Conservation (phyloP, 2,797 vertebrate species). For the Pteronotus mesoamericanus region DNA sequence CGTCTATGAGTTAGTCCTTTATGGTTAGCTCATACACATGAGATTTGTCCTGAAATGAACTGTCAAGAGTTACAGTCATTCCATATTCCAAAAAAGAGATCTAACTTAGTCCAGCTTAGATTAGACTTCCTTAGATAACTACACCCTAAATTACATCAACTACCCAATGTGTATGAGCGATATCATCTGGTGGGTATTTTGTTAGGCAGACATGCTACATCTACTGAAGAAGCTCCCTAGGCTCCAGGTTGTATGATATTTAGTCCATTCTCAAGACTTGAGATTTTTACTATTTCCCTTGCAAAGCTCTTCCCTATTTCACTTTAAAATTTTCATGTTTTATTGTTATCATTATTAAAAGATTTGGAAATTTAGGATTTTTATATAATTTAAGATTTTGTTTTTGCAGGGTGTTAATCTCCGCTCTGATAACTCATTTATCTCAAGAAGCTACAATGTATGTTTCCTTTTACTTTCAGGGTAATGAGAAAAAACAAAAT, state of each 20-base stretch:
- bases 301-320: not conserved
- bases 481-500: conserved; percentile 94
- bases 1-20: not conserved
- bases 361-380: not conserved
- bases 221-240: not conserved
- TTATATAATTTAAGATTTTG: not conserved
- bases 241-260: not conserved
- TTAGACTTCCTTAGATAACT: not conserved
- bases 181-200: rapidly evolving
- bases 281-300: not conserved
- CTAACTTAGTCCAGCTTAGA: not conserved
- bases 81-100: not conserved
- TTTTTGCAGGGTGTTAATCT: not conserved
- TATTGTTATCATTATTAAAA: not conserved
- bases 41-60: not conserved
- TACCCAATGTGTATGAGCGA: not conserved
- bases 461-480: conserved; percentile 81
- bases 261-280: not conserved
- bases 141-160: not conserved
- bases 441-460: not conserved
- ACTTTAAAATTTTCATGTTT: conserved; percentile 2
- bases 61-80: not conserved
- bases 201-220: not conserved
- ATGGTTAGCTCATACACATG: not conserved
- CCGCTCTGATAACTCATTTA: not conserved